Base-by-base conservation (phyloP, 2,888 invertebrate species). In the Tromatobia lineatoria region DNA sequence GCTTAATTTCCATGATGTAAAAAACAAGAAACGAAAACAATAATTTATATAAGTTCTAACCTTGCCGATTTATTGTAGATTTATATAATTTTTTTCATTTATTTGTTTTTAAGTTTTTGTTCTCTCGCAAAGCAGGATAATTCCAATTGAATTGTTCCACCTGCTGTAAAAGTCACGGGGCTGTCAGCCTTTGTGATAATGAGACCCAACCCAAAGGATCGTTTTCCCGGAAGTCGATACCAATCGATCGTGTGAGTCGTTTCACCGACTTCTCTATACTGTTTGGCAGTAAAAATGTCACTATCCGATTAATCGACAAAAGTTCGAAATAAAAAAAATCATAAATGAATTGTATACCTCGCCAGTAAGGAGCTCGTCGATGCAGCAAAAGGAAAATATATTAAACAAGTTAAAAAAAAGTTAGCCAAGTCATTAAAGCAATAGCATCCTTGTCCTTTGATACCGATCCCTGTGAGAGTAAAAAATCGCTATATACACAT, bases 81-180 rank as follows among this genome's bases (percentile, higher is more conserved):
- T 50, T 29, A 54, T 23, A 54, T 23, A 54, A 54, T 2, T 2
- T 0, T 23, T 23, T 54, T 3, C 23, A 8, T 11, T 15, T 20
- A 52, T 20, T 18, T 20, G 1, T 6, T 3, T 8, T 38, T 1
- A 1, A 54, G 34, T 6, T 34, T 38, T 67, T 20, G 50, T 29
- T 23, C 52, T 11, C 18, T 34, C 6, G 34, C 50, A 15, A 83
- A 59, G 61, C 69, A 18, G 64, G n/a, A 69, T 1, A 82, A 42
- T 0, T 86, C 87, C 2, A 88, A 66, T 34, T 83, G 75, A 0
- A 85, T 54, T 20, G 86, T 67, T 77, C 83, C 85, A 4, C 86
- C 88, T n/a, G 85, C 87, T 8, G 80, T 84, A 1, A 88, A 20
- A 23, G 76, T 85, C 1, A 47, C 8, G 0, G 85, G 79, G 50